Evolutionary conservation across 1,140 invertebrate species (phyloP), one percentile per base, ranked within the genome.

Genomic region (Probaryconus sp.): DNA sequence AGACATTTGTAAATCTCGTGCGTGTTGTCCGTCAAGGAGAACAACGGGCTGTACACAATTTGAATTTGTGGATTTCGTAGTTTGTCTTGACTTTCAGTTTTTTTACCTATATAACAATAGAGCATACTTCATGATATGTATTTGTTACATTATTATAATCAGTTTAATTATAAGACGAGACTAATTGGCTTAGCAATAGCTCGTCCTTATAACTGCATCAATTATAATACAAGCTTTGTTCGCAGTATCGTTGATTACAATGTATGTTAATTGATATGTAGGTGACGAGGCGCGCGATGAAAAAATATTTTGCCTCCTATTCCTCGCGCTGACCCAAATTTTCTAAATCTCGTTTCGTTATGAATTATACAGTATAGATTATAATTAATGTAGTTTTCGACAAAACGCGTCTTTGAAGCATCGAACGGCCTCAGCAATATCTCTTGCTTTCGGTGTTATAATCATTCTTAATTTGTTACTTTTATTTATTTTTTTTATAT

Each of bases 51-150:
- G 51, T 69, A 47, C 58, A 65, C 47, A 56, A 16, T 60, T 31
- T n/a, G 14, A 11, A 20, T 16, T 9, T 11, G 2, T 17, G 30
- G 33, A 14, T 48, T 56, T 5, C 33, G 16, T 50, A 55, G 5
- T 48, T 63, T 17, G 21, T 48, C 38, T 58, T 74, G 50, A 76
- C 55, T 71, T 67, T 64, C 61, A 50, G 5, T 60, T 78, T 63
- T 50, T 47, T 37, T n/a, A n/a, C n/a, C n/a, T n/a, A n/a, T 70
- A 51, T 69, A 58, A 78, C 53, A 56, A 67, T 79, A 81, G 73
- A 85, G 77, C 81, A 84, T 79, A 81, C 67, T 81, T 83, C 61
- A 78, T 83, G 83, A 86, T 83, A 84, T 85, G 83, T 83, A 82
- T 83, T 37, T n/a, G 71, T 75, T 75, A 64, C 58, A 69, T 55